A percentile compares a stretch with the other conserved stretches of the same genome.
These are phyloP conservation scores for Acropora yongei DNA, from an alignment of 64 coral and sea anemone genomes.

Conservation along the genomic window DNA sequence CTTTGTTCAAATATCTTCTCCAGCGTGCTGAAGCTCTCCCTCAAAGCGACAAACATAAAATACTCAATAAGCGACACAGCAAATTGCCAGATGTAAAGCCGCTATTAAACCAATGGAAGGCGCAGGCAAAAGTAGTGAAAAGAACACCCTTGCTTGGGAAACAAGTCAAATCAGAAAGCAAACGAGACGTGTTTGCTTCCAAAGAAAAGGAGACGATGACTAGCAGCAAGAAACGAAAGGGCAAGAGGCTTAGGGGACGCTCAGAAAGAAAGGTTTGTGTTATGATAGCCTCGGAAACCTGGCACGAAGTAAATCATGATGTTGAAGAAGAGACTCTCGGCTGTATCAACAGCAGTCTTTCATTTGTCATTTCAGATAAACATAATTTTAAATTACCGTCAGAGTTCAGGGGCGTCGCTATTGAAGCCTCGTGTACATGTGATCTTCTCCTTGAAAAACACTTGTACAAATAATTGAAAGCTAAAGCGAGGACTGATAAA, in stretches of 20 bases:
- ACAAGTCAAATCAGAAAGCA: not conserved
- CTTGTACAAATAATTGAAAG: too few relatives aligned
- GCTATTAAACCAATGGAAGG: not conserved
- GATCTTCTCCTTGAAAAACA: too few relatives aligned
- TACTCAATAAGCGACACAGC: not conserved
- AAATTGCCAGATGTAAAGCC: not conserved
- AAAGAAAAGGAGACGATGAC: not conserved
- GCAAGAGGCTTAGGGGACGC: not conserved
- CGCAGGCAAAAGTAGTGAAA: not conserved
- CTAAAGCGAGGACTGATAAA: too few relatives aligned
- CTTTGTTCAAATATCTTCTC: conserved; percentile 64
- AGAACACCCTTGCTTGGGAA: not conserved
- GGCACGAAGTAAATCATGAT: too few relatives aligned
- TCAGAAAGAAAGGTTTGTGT: conserved; percentile 18
- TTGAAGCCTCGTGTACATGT: too few relatives aligned
- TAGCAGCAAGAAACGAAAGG: conserved; percentile 56
- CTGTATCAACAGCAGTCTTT: too few relatives aligned
- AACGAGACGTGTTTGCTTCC: not conserved
- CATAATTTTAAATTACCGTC: too few relatives aligned
- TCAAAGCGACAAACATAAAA: not conserved
- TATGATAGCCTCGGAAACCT: too few relatives aligned
- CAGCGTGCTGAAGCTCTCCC: conserved; percentile 28
- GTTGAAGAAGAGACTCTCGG: too few relatives aligned
- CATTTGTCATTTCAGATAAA: too few relatives aligned
- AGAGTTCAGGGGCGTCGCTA: too few relatives aligned